phyloP scores from a whole-genome alignment of 1,140 invertebrate species.

The Leptinotarsa lineolata region DNA sequence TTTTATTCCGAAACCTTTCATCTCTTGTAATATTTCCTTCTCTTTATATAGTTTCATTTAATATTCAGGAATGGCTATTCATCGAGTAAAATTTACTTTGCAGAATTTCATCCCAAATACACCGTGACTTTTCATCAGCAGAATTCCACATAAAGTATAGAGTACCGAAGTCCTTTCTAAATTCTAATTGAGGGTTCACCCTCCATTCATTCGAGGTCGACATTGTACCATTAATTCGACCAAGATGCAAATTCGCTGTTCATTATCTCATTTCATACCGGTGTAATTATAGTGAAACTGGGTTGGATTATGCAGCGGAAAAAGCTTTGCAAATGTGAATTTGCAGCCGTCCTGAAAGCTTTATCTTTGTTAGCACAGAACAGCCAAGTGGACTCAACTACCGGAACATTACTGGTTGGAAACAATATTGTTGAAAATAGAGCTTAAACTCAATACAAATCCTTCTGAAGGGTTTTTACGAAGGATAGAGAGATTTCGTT shows the following conservation, averaged over 20 bases:
- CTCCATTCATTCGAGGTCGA: neutral
- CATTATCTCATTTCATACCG: neutral
- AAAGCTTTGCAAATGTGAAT: constrained; percentile 3
- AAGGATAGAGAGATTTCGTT: neutral
- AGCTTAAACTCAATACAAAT: neutral
- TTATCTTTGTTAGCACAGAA: neutral
- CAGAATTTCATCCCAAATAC: no score
- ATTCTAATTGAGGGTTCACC: neutral
- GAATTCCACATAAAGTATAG: no score
- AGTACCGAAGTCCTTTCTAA: neutral
- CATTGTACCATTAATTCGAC: neutral
- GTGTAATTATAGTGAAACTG: neutral
- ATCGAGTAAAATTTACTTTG: no score
- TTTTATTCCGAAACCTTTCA: no score
- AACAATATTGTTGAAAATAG: neutral
- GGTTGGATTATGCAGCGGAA: neutral
- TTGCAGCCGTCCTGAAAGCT: neutral
- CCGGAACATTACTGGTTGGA: neutral
- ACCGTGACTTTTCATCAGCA: no score
- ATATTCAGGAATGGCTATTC: no score
- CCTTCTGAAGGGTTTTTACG: neutral
- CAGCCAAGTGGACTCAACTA: neutral
- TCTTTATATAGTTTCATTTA: no score
- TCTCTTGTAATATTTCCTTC: no score
- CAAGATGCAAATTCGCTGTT: neutral